A percentile compares a stretch with the other conserved stretches of the same genome.
These are phyloP conservation scores for Panagrolaimus sp. DNA, from an alignment of 1,140 invertebrate species.

Conservation along the genomic window DNA sequence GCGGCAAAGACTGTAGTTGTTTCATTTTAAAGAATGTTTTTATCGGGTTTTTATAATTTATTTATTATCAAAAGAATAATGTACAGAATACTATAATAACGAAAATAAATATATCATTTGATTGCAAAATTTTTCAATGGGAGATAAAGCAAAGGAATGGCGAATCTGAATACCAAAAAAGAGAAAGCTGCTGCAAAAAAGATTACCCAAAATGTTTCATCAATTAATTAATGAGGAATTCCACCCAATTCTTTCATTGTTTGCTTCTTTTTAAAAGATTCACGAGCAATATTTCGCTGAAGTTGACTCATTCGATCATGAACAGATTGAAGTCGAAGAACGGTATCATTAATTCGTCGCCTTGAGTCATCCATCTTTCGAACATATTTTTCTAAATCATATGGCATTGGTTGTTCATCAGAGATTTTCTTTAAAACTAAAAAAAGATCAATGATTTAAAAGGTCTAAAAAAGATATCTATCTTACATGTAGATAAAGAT, in stretches of 20 bases:
- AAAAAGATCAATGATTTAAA: constrained; percentile 10
- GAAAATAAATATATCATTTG: too few species aligned
- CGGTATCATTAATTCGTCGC: constrained; percentile 27
- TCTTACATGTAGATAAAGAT: constrained; percentile 36
- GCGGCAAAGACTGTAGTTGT: constrained; percentile 39
- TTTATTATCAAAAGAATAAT: neutral
- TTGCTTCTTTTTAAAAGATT: constrained; percentile 16
- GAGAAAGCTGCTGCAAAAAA: too few species aligned
- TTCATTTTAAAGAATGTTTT: neutral
- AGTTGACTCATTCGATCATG: constrained; percentile 45
- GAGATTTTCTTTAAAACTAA: constrained; percentile 38
- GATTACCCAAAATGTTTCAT: too few species aligned
- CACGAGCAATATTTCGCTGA: constrained; percentile 40
- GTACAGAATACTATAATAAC: constrained; percentile 1
- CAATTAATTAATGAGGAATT: neutral
- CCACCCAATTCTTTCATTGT: neutral
- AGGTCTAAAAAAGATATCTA: constrained; percentile 13
- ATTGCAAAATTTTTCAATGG: neutral
- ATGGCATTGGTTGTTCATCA: constrained; percentile 43
- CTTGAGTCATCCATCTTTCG: constrained; percentile 45
- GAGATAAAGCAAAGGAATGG: neutral
- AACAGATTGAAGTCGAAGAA: constrained; percentile 25
- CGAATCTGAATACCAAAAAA: too few species aligned
- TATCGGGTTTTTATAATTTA: neutral
- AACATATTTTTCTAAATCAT: constrained; percentile 44